Base-by-base conservation (phyloP, 2,888 invertebrate species). In the Zeuzera pyrina region DNA sequence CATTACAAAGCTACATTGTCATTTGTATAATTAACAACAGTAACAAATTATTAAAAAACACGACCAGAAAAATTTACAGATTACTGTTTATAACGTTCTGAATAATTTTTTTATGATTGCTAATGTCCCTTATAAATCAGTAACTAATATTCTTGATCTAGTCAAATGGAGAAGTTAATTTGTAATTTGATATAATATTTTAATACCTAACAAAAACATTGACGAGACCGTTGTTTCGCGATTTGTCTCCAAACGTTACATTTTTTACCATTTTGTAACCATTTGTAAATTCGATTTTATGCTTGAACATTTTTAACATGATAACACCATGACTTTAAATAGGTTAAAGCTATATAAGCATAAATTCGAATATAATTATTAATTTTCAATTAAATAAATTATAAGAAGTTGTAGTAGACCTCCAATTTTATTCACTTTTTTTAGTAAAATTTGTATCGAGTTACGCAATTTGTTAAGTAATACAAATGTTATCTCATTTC, bases 401-500 rank as follows among this genome's bases (percentile, higher is more conserved):
- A 34, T 28, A 25, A 33, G 29, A 31, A 31, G 25, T 21, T 37
- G 11, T 31, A 23, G 21, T 33, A 11, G 31, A 14, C 10, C 8
- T 36, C 36, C 27, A 31, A 35, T 22, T 28, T 26, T 28, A 27
- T 3, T 35, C 8, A 19, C 8, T 19, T 19, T 7, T 7, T 8
- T 7, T 19, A 7, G 19, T 22, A 22, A 19, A 15, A 6, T 12
- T 45, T 50, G 52, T 46, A 59, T 49, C 42, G 36, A 66, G 67
- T 69, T 73, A 72, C 68, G 74, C 73, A 74, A 73, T 70, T 62
- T 67, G 71, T 72, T 74, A 54, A 64, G 62, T 73, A 70, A 47
- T 49, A 58, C 58, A 68, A 65, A 72, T 66, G 65, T 35, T 68
- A 66, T 60, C 47, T 56, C 45, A 54, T 50, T 43, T 42, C 48